Percentiles rank a stretch among this genome's conserved stretches.
phyloP scores from a whole-genome alignment of 2,113 vertebrate genomes.

The Anhinga anhinga region DNA sequence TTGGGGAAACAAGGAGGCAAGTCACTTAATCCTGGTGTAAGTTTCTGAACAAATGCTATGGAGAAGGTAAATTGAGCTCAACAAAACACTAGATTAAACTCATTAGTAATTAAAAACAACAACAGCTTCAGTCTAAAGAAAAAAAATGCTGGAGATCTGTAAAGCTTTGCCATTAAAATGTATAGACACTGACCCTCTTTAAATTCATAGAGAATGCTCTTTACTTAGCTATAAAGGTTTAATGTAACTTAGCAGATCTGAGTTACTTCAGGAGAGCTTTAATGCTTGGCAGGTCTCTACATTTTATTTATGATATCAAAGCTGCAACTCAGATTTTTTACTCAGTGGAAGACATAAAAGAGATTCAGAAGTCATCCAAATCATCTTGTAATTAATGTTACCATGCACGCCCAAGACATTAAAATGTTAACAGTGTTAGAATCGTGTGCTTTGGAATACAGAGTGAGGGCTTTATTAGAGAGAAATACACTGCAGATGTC shows the following conservation, averaged over 20 bases:
- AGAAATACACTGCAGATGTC: conserved; percentile 95
- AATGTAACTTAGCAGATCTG: conserved; percentile 84
- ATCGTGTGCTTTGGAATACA: conserved; percentile 97
- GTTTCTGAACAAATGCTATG: conserved; percentile 63
- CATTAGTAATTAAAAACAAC: conserved; percentile 74
- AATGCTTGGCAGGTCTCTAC: conserved; percentile 90
- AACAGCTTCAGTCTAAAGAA: conserved; percentile 61
- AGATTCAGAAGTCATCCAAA: conserved; percentile 95
- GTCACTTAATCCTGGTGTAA: conserved; percentile 35
- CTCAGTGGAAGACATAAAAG: conserved; percentile 94
- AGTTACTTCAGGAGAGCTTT: conserved; percentile 81
- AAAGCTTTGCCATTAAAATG: conserved; percentile 59
- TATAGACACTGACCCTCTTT: conserved; percentile 69
- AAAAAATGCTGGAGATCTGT: conserved; percentile 47
- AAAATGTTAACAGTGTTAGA: conserved; percentile 99
- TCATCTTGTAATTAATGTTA: conserved; percentile 99
- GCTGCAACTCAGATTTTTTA: conserved; percentile 91
- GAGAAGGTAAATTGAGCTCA: conserved; percentile 72
- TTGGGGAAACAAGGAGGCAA: conserved; percentile 1
- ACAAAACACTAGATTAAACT: conserved; percentile 73
- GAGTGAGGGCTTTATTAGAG: conserved; percentile 99
- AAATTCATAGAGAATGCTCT: conserved; percentile 84
- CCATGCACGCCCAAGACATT: conserved; percentile 96
- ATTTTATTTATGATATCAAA: conserved; percentile 97
- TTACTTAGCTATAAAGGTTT: conserved; percentile 82